Conservation (phyloP, 2,113 vertebrate species). For the Equus quagga region DNA sequence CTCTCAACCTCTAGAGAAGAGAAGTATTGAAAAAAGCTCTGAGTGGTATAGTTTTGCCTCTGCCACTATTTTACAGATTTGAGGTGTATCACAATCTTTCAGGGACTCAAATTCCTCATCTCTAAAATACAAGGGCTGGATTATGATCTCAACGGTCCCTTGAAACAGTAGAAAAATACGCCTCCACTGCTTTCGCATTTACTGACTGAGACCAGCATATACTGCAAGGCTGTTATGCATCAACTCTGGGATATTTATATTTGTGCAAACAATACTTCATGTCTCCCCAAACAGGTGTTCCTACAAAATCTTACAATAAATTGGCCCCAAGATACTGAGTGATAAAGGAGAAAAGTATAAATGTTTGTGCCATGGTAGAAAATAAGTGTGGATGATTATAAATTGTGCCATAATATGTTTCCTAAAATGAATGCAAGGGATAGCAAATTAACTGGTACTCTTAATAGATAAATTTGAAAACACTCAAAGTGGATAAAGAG, state of each 20-base stretch:
- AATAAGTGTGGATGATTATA: conserved; percentile 44
- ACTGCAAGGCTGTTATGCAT: neutral
- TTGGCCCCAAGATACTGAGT: neutral
- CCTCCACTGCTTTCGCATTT: neutral
- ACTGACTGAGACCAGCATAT: neutral
- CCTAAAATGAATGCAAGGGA: conserved; percentile 41
- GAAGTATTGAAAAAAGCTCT: neutral
- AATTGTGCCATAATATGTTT: neutral
- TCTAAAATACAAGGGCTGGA: neutral
- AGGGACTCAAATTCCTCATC: neutral
- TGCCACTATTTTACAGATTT: neutral
- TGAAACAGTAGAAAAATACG: neutral
- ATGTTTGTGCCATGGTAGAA: neutral
- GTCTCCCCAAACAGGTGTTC: conserved; percentile 34
- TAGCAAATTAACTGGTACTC: neutral
- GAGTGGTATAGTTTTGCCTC: neutral
- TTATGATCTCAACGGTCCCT: neutral
- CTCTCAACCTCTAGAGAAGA: neutral
- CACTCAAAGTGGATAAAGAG: conserved; percentile 39
- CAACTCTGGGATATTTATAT: neutral
- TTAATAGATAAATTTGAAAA: conserved; percentile 55
- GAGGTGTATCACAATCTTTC: neutral
- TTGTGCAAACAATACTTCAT: neutral
- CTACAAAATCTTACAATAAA: conserved; percentile 33
- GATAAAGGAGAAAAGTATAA: conserved; percentile 2